These are phyloP conservation scores for Tricholauxania praeusta DNA, from an alignment of 2,888 invertebrate species.

Conservation along the genomic window DNA sequence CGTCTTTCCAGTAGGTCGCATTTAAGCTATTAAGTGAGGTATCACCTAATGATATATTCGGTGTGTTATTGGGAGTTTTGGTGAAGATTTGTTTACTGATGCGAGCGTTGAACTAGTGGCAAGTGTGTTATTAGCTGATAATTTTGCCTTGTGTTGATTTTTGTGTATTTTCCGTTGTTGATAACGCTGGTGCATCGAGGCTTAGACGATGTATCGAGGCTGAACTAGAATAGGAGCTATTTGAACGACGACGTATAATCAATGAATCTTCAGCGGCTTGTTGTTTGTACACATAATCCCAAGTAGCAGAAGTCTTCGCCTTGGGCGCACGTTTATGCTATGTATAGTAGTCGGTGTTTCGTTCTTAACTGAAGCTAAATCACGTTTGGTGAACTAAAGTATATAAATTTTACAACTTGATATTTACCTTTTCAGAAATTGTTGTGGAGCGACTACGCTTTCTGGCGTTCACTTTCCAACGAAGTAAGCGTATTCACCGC, in stretches of 20 bases:
- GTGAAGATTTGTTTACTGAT: constrained; percentile 23
- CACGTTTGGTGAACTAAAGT: constrained; percentile 22
- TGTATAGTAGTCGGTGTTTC: constrained; percentile 33
- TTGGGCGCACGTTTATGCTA: constrained; percentile 49
- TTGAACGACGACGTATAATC: constrained; percentile 85
- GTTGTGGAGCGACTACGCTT: constrained; percentile 59
- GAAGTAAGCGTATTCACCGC: constrained; percentile 88
- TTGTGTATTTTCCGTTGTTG: constrained; percentile 32
- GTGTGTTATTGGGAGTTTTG: constrained; percentile 45
- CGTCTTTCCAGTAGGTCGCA: constrained; percentile 45
- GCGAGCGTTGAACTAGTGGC: neutral
- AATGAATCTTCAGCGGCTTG: constrained; percentile 79
- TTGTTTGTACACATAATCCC: constrained; percentile 74
- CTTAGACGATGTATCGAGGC: constrained; percentile 76
- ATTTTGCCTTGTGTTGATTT: constrained; percentile 28
- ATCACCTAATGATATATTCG: constrained; percentile 33
- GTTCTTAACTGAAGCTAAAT: constrained; percentile 23
- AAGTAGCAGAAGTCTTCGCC: constrained; percentile 65
- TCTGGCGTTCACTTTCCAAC: constrained; percentile 71
- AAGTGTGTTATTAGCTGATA: neutral
- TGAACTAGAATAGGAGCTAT: constrained; percentile 83
- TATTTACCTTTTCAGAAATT: constrained; percentile 53
- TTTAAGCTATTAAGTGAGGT: constrained; percentile 32
- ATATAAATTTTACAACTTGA: constrained; percentile 19
- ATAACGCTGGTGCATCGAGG: constrained; percentile 59